Evolutionary conservation across 2,113 vertebrate genomes (phyloP).

Genomic region (Aptenodytes forsteri): DNA sequence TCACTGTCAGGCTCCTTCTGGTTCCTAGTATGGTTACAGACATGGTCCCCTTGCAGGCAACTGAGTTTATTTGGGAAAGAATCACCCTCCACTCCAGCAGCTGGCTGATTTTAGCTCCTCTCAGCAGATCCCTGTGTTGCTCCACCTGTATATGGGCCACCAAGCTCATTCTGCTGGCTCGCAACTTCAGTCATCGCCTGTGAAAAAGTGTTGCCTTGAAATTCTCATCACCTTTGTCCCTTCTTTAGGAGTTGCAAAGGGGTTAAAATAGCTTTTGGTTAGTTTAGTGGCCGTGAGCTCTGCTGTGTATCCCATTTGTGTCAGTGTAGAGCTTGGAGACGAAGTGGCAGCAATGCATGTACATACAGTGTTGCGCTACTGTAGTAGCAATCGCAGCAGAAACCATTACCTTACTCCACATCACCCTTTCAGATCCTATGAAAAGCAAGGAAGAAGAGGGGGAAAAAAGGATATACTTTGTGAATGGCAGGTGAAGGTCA

Average conservation of each 20-base stretch:
- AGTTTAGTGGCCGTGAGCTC: background rate
- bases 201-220: background rate
- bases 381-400: background rate
- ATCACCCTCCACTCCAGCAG: background rate
- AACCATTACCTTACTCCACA: background rate
- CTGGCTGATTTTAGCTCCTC: background rate
- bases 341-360: background rate
- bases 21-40: background rate
- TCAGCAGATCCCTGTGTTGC: background rate
- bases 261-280: background rate
- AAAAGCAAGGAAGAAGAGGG: background rate
- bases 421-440: background rate
- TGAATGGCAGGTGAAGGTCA: background rate
- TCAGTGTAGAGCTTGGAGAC: background rate
- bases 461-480: background rate
- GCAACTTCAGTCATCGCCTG: background rate
- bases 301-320: background rate
- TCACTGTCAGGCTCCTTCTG: background rate
- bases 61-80: background rate
- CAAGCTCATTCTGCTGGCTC: background rate
- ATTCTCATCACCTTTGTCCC: background rate
- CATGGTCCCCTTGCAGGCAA: background rate
- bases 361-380: fast-evolving
- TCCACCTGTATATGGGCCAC: background rate
- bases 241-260: background rate